Base-by-base conservation (phyloP, 1,140 invertebrate species). In the Drosophila mayri region DNA sequence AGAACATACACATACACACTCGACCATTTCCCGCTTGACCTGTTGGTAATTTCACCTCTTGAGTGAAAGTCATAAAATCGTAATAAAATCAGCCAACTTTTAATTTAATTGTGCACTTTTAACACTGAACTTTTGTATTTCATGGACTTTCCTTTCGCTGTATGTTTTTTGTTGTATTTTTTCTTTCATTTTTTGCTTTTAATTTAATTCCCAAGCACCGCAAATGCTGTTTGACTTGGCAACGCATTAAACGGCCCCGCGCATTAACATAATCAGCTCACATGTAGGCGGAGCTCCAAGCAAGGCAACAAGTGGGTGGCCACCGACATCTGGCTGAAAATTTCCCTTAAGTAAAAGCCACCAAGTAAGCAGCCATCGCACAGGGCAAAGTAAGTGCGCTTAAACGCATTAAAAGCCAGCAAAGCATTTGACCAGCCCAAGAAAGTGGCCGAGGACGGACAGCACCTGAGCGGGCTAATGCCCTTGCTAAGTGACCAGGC, bases 211-310 rank as follows among this genome's bases (percentile, higher is more conserved):
- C 35, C 47, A 32, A 25, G 60, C 62, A 65, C 67, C 77, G 54
- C 81, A 88, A 88, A 55, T 75, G 66, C 70, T 70, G 49, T 70
- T 85, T 73, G 68, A 85, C 85, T 88, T 78, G 66, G 68, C 62
- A 81, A 32, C 79, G 83, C 50, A 86, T 86, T 87, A 87, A 87
- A 72, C 44, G 76, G 76, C 50, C 25, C 57, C 66, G 37, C 65
- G 80, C 84, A 88, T 88, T 88, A 88, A 76, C 85, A 88, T 88
- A 88, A 88, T 88, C 85, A 85, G 85, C 78, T 76, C 85, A 79
- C 82, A 78, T 71, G 75, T 59, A 52, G 58, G 44, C 12, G 18
- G 35, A 7, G 2, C 41, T 4, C n/a, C 30, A 32, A 32, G 50
- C 57, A 58, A 32, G 41, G 44, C 12, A 86, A 87, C 82, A 87